These are phyloP conservation scores for Channa argus DNA, from an alignment of 2,113 vertebrate genomes.

Conservation along the genomic window DNA sequence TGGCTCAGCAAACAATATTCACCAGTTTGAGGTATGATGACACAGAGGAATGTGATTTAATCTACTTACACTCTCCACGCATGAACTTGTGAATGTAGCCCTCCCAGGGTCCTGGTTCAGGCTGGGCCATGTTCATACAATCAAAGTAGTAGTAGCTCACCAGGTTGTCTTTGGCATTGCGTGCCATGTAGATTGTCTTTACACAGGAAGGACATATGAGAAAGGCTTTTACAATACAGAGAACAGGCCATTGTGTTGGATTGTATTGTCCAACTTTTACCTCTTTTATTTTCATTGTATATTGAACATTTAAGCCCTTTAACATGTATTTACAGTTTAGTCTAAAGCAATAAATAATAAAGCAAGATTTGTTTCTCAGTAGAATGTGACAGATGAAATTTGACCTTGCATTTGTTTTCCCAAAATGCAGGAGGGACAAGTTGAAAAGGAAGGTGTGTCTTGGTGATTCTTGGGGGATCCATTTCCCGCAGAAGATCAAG, in stretches of 20 bases:
- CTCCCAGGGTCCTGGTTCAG: slow-evolving; percentile 86
- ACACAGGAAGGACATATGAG: not conserved
- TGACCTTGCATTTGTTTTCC: slow-evolving; percentile 86
- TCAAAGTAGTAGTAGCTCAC: slow-evolving; percentile 92
- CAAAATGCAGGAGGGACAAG: slow-evolving; percentile 84
- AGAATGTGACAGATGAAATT: not conserved
- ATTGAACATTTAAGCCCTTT: not conserved
- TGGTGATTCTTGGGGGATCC: slow-evolving; percentile 82
- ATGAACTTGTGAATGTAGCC: slow-evolving; percentile 88
- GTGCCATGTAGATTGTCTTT: slow-evolving; percentile 89
- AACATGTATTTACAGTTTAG: not conserved
- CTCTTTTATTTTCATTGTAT: not conserved
- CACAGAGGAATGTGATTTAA: slow-evolving; percentile 21
- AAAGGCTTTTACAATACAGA: slow-evolving; percentile 4
- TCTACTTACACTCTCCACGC: slow-evolving; percentile 83
- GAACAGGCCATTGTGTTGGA: not conserved
- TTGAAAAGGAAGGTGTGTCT: slow-evolving; percentile 85
- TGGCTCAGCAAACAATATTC: too few relatives aligned
- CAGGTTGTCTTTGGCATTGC: slow-evolving; percentile 91
- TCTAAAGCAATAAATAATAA: not conserved
- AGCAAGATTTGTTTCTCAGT: not conserved
- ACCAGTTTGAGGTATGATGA: too few relatives aligned
- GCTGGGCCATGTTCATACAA: slow-evolving; percentile 85
- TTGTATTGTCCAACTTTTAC: not conserved
- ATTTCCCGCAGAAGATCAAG: slow-evolving; percentile 79